These are phyloP conservation scores for Tangara arthus DNA, from an alignment of 2,797 vertebrate species.

Conservation along the genomic window DNA sequence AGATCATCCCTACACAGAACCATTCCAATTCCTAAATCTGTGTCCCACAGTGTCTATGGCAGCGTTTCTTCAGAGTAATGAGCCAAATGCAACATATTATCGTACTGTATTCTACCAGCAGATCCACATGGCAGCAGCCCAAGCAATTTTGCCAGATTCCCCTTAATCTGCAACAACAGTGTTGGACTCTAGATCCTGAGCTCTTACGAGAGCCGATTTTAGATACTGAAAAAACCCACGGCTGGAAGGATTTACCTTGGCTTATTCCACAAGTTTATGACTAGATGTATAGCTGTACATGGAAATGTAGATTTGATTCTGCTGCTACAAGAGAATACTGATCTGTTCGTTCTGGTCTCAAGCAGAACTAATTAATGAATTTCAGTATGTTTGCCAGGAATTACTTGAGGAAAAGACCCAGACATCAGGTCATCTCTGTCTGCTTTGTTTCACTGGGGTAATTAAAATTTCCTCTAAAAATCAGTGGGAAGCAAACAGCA, in stretches of 20 bases:
- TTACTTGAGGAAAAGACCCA: slow-evolving; percentile 56
- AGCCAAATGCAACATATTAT: slow-evolving; percentile 50
- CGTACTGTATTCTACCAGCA: slow-evolving; percentile 24
- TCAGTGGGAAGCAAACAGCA: slow-evolving; percentile 52
- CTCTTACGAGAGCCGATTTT: background rate
- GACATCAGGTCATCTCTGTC: slow-evolving; percentile 65
- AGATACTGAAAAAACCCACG: background rate
- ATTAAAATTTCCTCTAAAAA: slow-evolving; percentile 60
- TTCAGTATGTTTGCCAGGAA: slow-evolving; percentile 58
- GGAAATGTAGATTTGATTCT: slow-evolving; percentile 22
- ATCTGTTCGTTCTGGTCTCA: slow-evolving; percentile 39
- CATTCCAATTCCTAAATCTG: background rate
- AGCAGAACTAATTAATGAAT: slow-evolving; percentile 63
- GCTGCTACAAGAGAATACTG: slow-evolving; percentile 25
- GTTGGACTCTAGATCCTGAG: slow-evolving; percentile 17
- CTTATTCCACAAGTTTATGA: background rate
- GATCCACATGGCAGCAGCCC: slow-evolving; percentile 33
- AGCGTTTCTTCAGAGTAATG: background rate
- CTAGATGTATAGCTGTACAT: background rate
- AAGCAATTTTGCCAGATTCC: slow-evolving; percentile 50
- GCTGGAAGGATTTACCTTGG: background rate
- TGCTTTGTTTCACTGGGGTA: slow-evolving; percentile 57
- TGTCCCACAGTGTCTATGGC: background rate
- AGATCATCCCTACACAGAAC: background rate
- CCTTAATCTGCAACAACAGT: slow-evolving; percentile 37